A percentile compares a stretch with the other conserved stretches of the same genome.
These are phyloP conservation scores for Venturia canescens DNA, from an alignment of 1,140 invertebrate genomes.

Conservation along the genomic window DNA sequence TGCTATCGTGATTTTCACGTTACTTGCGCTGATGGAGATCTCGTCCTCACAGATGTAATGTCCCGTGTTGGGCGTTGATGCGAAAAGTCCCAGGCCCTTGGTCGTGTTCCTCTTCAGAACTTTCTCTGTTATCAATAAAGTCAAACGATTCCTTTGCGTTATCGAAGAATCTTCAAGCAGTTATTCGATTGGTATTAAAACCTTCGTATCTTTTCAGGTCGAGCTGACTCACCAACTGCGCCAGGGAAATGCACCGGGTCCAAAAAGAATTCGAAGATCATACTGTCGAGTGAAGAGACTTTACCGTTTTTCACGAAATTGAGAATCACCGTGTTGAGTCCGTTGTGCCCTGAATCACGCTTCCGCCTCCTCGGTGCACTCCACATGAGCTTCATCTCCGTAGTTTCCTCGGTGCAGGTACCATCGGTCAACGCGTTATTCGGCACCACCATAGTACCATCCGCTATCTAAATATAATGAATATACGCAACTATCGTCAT, in stretches of 20 bases:
- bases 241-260: slow-evolving; percentile 44
- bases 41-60: slow-evolving; percentile 48
- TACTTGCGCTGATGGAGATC: slow-evolving; percentile 22
- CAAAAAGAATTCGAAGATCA: slow-evolving; percentile 23
- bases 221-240: slow-evolving; percentile 38
- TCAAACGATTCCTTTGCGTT: neutral
- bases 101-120: slow-evolving; percentile 28
- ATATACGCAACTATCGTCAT: neutral
- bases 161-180: neutral
- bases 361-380: neutral
- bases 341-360: neutral
- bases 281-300: slow-evolving; percentile 33
- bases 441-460: slow-evolving; percentile 49
- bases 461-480: slow-evolving; percentile 12
- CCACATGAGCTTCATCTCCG: slow-evolving; percentile 51
- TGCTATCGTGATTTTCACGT: slow-evolving; percentile 36
- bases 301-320: slow-evolving; percentile 46
- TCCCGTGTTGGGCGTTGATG: neutral
- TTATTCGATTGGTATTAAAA: neutral
- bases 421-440: slow-evolving; percentile 43
- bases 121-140: slow-evolving; percentile 21
- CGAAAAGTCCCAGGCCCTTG: slow-evolving; percentile 46
- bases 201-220: neutral
- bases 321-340: slow-evolving; percentile 36
- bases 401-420: slow-evolving; percentile 45